Conservation (phyloP, 1,140 invertebrate genomes). For the Heliconius nattereri region DNA sequence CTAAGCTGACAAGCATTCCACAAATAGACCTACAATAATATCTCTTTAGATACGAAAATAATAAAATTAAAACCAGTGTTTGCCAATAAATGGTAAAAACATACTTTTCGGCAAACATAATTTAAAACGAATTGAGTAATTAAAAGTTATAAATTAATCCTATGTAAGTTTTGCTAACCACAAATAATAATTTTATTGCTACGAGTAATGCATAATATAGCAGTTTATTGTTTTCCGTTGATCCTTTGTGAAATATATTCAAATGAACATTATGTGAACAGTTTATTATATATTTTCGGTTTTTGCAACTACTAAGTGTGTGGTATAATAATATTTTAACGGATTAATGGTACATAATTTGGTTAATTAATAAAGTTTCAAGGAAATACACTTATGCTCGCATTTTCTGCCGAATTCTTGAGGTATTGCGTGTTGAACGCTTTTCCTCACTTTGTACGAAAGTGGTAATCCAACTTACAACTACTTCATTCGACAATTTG, state of each 20-base stretch:
- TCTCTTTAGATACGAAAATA: neutral
- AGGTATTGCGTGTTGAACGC: too few relatives aligned
- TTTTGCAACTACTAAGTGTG: too few relatives aligned
- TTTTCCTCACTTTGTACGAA: too few relatives aligned
- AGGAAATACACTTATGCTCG: neutral
- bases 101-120: neutral
- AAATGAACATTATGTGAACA: too few relatives aligned
- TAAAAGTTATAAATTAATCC: conserved; percentile 4
- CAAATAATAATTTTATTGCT: neutral
- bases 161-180: conserved; percentile 14
- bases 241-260: conserved; percentile 4
- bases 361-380: neutral
- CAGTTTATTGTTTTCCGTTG: neutral
- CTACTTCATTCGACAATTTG: too few relatives aligned
- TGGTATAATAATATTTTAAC: too few relatives aligned
- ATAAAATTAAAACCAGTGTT: neutral
- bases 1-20: neutral
- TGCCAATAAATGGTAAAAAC: neutral
- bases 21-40: neutral
- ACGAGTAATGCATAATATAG: neutral
- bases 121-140: neutral
- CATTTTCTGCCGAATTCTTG: too few relatives aligned
- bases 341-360: too few relatives aligned
- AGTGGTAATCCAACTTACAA: too few relatives aligned
- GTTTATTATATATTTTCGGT: too few relatives aligned